Evolutionary conservation across 2,888 invertebrate genomes (phyloP), one percentile per base, ranked within the genome.

Genomic region (Melinopterus prodromus): DNA sequence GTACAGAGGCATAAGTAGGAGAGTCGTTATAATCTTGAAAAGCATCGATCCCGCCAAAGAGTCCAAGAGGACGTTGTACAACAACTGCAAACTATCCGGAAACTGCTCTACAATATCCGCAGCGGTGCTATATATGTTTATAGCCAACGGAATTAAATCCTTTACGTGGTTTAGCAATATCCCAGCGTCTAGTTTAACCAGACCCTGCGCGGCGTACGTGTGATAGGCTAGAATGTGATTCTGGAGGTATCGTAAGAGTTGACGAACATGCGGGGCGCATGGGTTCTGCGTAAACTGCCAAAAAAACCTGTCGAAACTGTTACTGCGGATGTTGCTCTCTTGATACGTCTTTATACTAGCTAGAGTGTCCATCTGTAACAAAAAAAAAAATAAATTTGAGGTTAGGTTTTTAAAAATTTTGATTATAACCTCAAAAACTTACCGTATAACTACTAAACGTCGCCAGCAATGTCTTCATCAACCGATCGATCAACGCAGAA

Each of bases 41-140:
- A 93, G 85, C 90, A 92, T 92, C 6, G 91, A 90, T 0, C 93
- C 93, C 6, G 91, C 90, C 9, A 92, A 89, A 0, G 92, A 92
- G 81, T 90, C 89, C 83, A 91, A 89, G 80, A 93, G 85, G 6
- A 92, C 90, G 83, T 90, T 89, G 82, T 89, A 89, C 38, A 90
- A 86, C 80, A 90, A 85, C 81, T 90, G 88, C 81, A 90, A 84
- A 81, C 88, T 86, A 12, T 85, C 81, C 0, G 89, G 88, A 82
- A 89, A 85, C 37, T 83, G 83, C 80, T 87, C 87, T n/a, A 90
- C 82, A 71, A 90, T 88, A 53, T 86, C 84, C 1, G 87, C 85
- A 6, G 88, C 87, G 81, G 87, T 87, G 6, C 85, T 86, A 79
- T 89, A 86, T 2, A 90, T 85, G 75, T 86, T 84, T 4, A 86